These are phyloP conservation scores for Anagyrus pseudococci DNA, from an alignment of 2,888 invertebrate species.

Conservation along the genomic window DNA sequence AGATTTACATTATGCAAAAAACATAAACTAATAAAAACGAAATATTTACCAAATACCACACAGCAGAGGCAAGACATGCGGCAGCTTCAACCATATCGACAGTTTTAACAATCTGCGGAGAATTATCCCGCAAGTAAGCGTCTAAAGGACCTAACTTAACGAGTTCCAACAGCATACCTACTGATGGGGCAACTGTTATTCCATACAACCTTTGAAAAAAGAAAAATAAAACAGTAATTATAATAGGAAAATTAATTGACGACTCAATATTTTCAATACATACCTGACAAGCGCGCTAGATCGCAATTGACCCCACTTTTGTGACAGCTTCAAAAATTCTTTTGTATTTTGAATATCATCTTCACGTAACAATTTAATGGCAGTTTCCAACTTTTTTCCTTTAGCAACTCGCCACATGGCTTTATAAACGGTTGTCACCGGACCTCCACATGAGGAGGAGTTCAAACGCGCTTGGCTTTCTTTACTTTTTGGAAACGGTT, in stretches of 20 bases:
- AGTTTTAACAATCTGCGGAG: slow-evolving; percentile 64
- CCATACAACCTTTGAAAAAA: slow-evolving; percentile 69
- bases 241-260: background rate
- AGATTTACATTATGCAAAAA: slow-evolving; percentile 2
- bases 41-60: slow-evolving; percentile 81
- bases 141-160: slow-evolving; percentile 81
- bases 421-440: slow-evolving; percentile 64
- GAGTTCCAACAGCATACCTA: slow-evolving; percentile 84
- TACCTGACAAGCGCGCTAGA: slow-evolving; percentile 75
- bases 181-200: slow-evolving; percentile 76
- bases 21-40: background rate
- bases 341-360: slow-evolving; percentile 65
- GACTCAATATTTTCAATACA: background rate
- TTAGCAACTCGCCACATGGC: slow-evolving; percentile 81
- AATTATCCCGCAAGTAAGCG: slow-evolving; percentile 67
- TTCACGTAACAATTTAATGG: slow-evolving; percentile 78
- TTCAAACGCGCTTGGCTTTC: slow-evolving; percentile 39
- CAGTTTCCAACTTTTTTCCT: slow-evolving; percentile 78
- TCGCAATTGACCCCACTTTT: slow-evolving; percentile 80
- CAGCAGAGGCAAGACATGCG: slow-evolving; percentile 80
- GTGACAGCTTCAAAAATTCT: slow-evolving; percentile 80
- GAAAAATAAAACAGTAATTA: background rate
- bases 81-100: slow-evolving; percentile 84
- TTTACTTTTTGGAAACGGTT: slow-evolving; percentile 51
- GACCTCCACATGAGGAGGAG: slow-evolving; percentile 33